phyloP scores from a whole-genome alignment of 2,888 invertebrate species.

The Dione vanillae region DNA sequence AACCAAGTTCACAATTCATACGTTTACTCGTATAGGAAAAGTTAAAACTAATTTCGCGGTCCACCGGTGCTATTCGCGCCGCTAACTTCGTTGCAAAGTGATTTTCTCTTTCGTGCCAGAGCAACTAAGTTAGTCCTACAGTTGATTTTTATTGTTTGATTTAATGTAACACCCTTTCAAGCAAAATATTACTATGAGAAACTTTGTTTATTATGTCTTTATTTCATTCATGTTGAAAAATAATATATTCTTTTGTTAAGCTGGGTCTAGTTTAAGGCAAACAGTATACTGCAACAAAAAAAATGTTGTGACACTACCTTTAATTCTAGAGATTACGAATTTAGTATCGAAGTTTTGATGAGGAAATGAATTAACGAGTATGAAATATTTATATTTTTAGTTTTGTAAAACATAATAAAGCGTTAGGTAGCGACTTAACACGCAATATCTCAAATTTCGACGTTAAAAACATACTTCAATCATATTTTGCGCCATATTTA shows the following conservation, averaged over 20 bases:
- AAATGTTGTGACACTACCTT: too few species aligned
- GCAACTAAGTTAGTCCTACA: conserved; percentile 59
- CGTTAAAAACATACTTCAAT: background rate
- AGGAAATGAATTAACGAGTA: too few species aligned
- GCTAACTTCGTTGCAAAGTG: conserved; percentile 81
- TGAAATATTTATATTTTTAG: too few species aligned
- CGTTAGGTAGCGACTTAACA: background rate
- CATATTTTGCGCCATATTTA: too few species aligned
- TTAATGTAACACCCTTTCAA: conserved; percentile 16
- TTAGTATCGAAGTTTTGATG: too few species aligned
- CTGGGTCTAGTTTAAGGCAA: too few species aligned
- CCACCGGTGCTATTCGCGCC: conserved; percentile 76
- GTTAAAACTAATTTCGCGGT: conserved; percentile 80
- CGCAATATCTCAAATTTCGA: background rate
- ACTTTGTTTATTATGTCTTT: conserved; percentile 3
- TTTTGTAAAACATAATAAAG: too few species aligned
- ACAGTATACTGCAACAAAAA: too few species aligned
- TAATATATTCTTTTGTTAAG: too few species aligned
- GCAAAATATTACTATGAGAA: background rate
- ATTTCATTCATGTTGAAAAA: too few species aligned
- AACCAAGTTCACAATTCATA: conserved; percentile 66
- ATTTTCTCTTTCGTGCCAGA: conserved; percentile 67
- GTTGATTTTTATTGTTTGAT: conserved; percentile 48
- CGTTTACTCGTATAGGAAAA: conserved; percentile 67
- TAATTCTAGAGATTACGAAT: too few species aligned